Evolutionary conservation across 1,140 invertebrate species (phyloP), one percentile per base, ranked within the genome.

Genomic region (Leptestheria dahalacensis): DNA sequence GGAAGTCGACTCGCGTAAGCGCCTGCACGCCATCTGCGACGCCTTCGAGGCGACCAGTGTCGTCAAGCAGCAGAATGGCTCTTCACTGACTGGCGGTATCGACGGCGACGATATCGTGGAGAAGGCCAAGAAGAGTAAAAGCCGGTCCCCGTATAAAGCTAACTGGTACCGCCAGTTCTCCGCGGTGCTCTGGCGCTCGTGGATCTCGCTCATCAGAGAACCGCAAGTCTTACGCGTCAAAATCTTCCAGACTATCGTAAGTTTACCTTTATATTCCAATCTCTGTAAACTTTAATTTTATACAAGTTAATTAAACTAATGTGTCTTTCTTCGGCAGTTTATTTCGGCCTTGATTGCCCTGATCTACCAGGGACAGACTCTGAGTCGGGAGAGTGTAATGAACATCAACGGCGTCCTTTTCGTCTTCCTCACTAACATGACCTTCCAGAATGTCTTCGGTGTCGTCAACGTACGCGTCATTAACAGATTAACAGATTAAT

Each of bases 371-470:
- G 81, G 85, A 1, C 92, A 96, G 69, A 73, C 79, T 65, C 67
- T 89, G 29, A 82, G 88, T 66, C 84, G 94, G 71, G 84, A 90
- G 65, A 65, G 90, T 3, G 85, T 95, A 0, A 88, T 89, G 82
- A 97, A 97, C 70, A 91, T 97, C 60, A 96, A 95, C 69, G 94
- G 94, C 51, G 88, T 86, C n/a, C 77, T 97, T 21, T 97, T 95
- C 68, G 80, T 96, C 57, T 85, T 93, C 68, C 75, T 96, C 1
- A 91, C 86, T 3, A 93, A 92, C 70, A 89, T 91, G 83, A 96
- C 88, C 6, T 94, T 93, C 71, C 88, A 88, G 69, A 94, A 94
- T 72, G 82, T 90, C 10, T 88, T 62, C 68, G 83, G 86, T 49
- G 90, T 92, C 20, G 84, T 92, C 52, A 87, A 84, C 71, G 88